Percentiles rank a stretch among this genome's conserved stretches.
phyloP scores from a whole-genome alignment of 2,113 vertebrate genomes.

The Eulacestoma nigropectus region DNA sequence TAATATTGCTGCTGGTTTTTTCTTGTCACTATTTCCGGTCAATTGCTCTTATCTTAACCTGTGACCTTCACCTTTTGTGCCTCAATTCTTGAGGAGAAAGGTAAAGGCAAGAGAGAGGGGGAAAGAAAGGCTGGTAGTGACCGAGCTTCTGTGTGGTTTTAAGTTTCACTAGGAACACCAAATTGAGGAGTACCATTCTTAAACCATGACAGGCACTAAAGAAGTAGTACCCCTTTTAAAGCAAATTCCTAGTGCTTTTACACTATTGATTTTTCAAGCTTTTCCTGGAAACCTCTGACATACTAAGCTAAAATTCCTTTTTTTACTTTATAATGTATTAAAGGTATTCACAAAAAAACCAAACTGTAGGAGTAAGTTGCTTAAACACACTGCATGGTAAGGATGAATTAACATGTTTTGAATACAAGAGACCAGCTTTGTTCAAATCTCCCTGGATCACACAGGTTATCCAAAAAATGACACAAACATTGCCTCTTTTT shows the following conservation, averaged over 20 bases:
- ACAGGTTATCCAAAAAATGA: background rate
- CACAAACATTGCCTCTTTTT: background rate
- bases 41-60: background rate
- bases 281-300: constrained; percentile 32
- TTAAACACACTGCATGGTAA: constrained; percentile 26
- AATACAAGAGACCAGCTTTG: background rate
- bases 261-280: constrained; percentile 8
- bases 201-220: background rate
- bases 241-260: background rate
- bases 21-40: background rate
- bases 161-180: background rate
- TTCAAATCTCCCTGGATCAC: background rate
- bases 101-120: background rate
- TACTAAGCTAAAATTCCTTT: background rate
- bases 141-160: background rate
- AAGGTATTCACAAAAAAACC: constrained; percentile 24
- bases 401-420: background rate
- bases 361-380: constrained; percentile 12
- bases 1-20: background rate
- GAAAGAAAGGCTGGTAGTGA: background rate
- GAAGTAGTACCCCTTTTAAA: constrained; percentile 15
- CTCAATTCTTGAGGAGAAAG: background rate
- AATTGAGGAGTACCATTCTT: background rate
- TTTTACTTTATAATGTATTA: constrained; percentile 31
- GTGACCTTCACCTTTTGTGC: background rate